phyloP scores from a whole-genome alignment of 2,113 vertebrate genomes.

The Pontoporia blainvillei region DNA sequence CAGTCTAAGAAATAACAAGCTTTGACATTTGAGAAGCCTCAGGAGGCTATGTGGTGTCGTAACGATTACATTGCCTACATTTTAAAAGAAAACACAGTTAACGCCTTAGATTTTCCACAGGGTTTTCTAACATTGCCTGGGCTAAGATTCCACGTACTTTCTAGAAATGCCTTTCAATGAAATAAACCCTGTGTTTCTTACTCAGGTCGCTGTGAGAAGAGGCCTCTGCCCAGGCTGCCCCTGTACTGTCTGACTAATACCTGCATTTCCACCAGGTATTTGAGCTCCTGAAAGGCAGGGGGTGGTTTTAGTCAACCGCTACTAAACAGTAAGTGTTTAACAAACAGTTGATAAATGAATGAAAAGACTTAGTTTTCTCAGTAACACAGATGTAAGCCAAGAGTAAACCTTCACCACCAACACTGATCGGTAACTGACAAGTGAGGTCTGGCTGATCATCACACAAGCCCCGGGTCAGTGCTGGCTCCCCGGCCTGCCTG shows the following conservation, averaged over 20 bases:
- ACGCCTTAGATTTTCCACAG: not conserved
- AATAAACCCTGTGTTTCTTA: not conserved
- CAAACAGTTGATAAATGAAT: not conserved
- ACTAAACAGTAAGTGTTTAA: not conserved
- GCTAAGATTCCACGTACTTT: not conserved
- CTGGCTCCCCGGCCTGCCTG: not conserved
- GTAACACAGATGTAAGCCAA: not conserved
- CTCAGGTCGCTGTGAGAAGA: not conserved
- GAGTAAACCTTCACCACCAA: not conserved
- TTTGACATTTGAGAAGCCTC: slow-evolving; percentile 83
- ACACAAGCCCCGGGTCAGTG: not conserved
- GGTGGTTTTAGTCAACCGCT: not conserved
- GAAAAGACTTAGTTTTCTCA: not conserved
- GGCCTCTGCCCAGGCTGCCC: not conserved
- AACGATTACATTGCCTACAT: slow-evolving; percentile 87
- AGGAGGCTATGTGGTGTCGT: slow-evolving; percentile 88
- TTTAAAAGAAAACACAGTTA: slow-evolving; percentile 11
- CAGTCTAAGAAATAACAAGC: slow-evolving; percentile 85
- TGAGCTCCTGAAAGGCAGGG: not conserved
- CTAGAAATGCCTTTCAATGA: not conserved
- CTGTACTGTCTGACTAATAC: not conserved
- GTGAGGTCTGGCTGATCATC: no score
- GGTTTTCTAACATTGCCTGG: not conserved
- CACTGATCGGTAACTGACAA: accelerated
- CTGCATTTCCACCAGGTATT: not conserved